Evolutionary conservation across 2,113 vertebrate genomes (phyloP).

Genomic region (Paedocypris sp.): DNA sequence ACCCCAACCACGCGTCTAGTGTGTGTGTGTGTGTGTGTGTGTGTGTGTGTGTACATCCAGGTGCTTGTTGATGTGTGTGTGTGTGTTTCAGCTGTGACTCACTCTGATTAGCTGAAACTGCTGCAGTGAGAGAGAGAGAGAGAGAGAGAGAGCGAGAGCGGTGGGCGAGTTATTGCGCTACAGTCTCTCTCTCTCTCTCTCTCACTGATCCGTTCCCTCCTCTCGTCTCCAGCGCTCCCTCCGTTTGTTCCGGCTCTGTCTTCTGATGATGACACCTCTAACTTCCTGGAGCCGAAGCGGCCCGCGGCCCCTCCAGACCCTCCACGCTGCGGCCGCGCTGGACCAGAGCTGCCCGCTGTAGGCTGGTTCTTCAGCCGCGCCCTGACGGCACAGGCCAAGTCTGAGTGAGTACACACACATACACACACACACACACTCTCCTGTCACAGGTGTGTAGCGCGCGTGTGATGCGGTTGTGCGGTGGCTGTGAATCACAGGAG

Average conservation of each 20-base stretch:
- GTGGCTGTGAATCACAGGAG: neutral
- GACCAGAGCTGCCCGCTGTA: slow-evolving; percentile 91
- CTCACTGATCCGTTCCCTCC: slow-evolving; percentile 22
- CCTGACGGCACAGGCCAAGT: slow-evolving; percentile 76
- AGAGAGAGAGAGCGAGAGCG: slow-evolving; percentile 45
- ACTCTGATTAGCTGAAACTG: slow-evolving; percentile 85
- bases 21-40: neutral
- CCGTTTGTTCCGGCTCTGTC: slow-evolving; percentile 92
- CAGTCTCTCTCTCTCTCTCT: slow-evolving; percentile 47
- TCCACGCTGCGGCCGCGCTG: slow-evolving; percentile 78
- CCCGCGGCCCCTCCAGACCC: slow-evolving; percentile 75
- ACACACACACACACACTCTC: neutral
- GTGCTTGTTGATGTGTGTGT: neutral
- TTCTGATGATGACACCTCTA: slow-evolving; percentile 97
- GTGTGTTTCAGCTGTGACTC: slow-evolving; percentile 74
- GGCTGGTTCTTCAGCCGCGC: slow-evolving; percentile 93
- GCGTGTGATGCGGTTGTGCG: neutral
- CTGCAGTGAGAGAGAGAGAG: slow-evolving; percentile 74
- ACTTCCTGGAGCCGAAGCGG: slow-evolving; percentile 97
- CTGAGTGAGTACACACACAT: slow-evolving; percentile 78
- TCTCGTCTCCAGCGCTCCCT: slow-evolving; percentile 72
- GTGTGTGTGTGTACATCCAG: slow-evolving; percentile 22
- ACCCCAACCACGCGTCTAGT: no score
- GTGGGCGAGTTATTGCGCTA: slow-evolving; percentile 58
- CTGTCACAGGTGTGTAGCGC: slow-evolving; percentile 38